These are phyloP conservation scores for Tetranychus cinnabarinus DNA, from an alignment of 1,140 invertebrate genomes.

Conservation along the genomic window DNA sequence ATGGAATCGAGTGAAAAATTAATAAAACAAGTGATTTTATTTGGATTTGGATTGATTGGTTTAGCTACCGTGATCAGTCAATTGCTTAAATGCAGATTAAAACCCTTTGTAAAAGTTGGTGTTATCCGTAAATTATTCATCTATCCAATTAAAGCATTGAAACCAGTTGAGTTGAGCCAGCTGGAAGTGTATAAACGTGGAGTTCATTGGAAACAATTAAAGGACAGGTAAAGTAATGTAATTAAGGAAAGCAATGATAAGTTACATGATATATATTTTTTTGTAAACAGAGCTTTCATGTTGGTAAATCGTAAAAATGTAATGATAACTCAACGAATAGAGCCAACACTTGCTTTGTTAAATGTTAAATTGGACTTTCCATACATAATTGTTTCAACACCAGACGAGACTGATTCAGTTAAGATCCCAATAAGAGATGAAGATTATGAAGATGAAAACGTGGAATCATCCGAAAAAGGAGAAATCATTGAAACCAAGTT, in stretches of 20 bases:
- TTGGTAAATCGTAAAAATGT: background rate
- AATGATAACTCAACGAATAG: too few species aligned
- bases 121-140: background rate
- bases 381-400: background rate
- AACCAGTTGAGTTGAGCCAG: background rate
- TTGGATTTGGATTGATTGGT: too few species aligned
- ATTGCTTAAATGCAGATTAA: background rate
- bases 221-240: background rate
- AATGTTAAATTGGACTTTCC: too few species aligned
- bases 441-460: background rate
- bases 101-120: background rate
- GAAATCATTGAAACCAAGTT: background rate
- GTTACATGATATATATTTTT: too few species aligned
- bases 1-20: too few species aligned
- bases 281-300: background rate
- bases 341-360: too few species aligned
- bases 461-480: background rate
- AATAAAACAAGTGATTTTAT: too few species aligned
- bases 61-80: too few species aligned
- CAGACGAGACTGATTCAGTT: background rate
- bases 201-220: background rate
- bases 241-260: too few species aligned
- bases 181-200: background rate
- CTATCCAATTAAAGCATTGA: constrained; percentile 1
- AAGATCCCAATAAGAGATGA: background rate